A percentile compares a stretch with the other conserved stretches of the same genome.
phyloP scores from a whole-genome alignment of 1,140 invertebrate species.

The Brachionus asplanchnoidis region DNA sequence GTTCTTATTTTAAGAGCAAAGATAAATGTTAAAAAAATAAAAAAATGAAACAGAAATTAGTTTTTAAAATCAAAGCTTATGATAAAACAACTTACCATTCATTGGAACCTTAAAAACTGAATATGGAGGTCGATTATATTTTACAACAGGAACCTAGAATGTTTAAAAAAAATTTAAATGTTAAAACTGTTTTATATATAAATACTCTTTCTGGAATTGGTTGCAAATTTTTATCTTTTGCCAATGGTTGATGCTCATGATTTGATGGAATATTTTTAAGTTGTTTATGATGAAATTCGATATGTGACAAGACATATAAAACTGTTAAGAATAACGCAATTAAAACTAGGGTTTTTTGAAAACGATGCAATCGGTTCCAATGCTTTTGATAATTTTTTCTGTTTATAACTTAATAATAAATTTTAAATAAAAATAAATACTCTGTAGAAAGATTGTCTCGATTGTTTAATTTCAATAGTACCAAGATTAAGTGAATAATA shows the following conservation, averaged over 20 bases:
- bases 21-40: no score
- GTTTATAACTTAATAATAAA: background rate
- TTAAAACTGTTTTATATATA: background rate
- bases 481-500: slow-evolving; percentile 40
- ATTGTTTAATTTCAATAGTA: slow-evolving; percentile 36
- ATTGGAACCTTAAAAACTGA: background rate
- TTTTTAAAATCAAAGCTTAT: background rate
- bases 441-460: slow-evolving; percentile 18
- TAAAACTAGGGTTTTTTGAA: slow-evolving; percentile 33
- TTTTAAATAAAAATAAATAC: background rate
- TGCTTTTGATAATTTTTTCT: background rate
- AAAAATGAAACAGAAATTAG: background rate
- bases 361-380: slow-evolving; percentile 29
- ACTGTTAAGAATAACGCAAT: background rate
- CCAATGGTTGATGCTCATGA: background rate
- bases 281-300: slow-evolving; percentile 32
- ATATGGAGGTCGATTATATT: background rate
- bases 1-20: no score
- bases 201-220: background rate
- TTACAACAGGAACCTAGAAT: background rate
- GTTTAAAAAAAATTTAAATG: background rate
- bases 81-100: background rate
- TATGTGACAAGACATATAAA: slow-evolving; percentile 31
- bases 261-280: slow-evolving; percentile 40
- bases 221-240: background rate